Percentiles rank a stretch among this genome's conserved stretches.
phyloP scores from a whole-genome alignment of 2,888 invertebrate genomes.

The Adineta ricciae region DNA sequence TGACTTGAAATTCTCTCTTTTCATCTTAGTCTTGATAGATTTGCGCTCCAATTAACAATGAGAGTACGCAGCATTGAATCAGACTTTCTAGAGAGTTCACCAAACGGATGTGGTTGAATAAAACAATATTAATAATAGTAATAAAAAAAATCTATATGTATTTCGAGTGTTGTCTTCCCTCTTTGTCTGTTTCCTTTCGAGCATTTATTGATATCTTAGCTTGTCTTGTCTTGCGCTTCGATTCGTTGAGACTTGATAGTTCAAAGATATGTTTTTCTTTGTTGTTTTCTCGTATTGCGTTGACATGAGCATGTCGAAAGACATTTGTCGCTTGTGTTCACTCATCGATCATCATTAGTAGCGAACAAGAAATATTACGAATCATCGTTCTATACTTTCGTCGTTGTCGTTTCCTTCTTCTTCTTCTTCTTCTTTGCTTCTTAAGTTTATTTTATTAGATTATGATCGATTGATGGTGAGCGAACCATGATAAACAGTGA shows the following conservation, averaged over 20 bases:
- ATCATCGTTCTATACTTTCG: neutral
- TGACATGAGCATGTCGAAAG: neutral
- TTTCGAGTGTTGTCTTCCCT: neutral
- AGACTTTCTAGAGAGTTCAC: neutral
- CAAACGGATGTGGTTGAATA: neutral
- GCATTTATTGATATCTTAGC: neutral
- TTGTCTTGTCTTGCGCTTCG: neutral
- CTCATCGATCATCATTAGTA: slow-evolving; percentile 2
- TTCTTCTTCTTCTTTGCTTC: neutral
- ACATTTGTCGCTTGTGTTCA: slow-evolving; percentile 4
- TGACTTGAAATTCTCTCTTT: neutral
- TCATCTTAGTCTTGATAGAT: neutral
- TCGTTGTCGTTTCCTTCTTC: neutral
- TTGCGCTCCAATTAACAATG: neutral
- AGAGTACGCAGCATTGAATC: neutral
- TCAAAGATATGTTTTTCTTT: neutral
- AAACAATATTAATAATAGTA: neutral
- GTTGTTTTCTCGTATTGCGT: neutral
- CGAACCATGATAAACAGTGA: neutral
- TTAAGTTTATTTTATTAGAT: neutral
- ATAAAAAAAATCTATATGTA: neutral
- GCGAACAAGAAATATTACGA: neutral
- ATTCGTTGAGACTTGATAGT: neutral
- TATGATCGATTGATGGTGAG: neutral
- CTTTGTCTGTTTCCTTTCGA: neutral